A percentile compares a stretch with the other conserved stretches of the same genome.
These are phyloP conservation scores for Porites cylindrica DNA, from an alignment of 92 coral and sea anemone species.

Conservation along the genomic window DNA sequence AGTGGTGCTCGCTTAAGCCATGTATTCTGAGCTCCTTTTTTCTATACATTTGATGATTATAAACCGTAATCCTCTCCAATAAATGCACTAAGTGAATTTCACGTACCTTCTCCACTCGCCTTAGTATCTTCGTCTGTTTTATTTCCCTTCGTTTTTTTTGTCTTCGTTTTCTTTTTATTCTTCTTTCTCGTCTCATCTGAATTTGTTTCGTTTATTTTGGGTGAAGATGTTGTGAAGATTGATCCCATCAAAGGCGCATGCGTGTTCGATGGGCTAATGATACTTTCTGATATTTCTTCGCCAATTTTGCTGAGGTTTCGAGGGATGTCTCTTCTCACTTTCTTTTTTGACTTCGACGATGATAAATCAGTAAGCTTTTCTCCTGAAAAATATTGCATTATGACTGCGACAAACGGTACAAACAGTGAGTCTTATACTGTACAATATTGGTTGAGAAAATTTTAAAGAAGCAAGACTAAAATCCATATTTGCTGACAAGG, in stretches of 20 bases:
- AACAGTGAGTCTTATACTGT: too few relatives aligned
- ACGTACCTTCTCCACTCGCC: slow-evolving; percentile 3
- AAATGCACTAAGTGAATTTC: background rate
- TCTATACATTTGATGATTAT: too few relatives aligned
- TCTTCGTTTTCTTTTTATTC: background rate
- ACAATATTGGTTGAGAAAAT: too few relatives aligned
- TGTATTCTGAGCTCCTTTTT: too few relatives aligned
- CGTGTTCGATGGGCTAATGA: background rate
- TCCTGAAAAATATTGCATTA: background rate
- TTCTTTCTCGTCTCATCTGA: background rate
- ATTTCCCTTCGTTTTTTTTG: background rate
- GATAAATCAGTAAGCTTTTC: background rate
- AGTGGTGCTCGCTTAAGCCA: too few relatives aligned
- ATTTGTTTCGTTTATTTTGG: background rate
- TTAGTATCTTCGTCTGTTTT: background rate
- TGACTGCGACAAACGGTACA: background rate
- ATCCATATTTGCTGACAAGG: too few relatives aligned
- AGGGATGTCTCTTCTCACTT: background rate
- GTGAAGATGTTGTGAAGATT: background rate
- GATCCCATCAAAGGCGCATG: slow-evolving; percentile 1
- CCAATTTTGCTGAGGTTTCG: background rate
- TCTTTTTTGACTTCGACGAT: background rate
- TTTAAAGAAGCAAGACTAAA: too few relatives aligned
- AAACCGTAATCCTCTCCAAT: too few relatives aligned
- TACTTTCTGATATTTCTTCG: background rate